phyloP scores from a whole-genome alignment of 1,140 invertebrate species.

The Leucophenga varia region DNA sequence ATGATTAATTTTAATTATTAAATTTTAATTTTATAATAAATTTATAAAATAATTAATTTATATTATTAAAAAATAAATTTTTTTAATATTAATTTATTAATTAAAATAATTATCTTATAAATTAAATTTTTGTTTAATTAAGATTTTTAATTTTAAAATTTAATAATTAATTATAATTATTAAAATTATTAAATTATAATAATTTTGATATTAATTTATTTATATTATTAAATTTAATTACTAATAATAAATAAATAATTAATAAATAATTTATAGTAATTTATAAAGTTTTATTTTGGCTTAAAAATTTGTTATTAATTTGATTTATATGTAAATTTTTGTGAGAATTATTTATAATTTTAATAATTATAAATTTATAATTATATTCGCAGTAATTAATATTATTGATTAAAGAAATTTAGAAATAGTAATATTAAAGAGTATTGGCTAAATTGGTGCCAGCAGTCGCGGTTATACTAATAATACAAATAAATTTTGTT shows the following conservation, averaged over 20 bases:
- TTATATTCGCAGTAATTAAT: conserved; percentile 34
- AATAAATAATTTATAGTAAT: conserved; percentile 7
- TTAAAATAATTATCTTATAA: conserved; percentile 8
- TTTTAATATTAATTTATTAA: conserved; percentile 1
- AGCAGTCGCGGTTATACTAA: conserved; percentile 39
- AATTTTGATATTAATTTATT: background rate
- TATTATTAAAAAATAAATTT: conserved; percentile 1
- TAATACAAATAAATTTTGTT: conserved; percentile 34
- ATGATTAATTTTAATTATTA: background rate
- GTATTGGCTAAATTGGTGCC: conserved; percentile 42
- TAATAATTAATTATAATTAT: conserved; percentile 17
- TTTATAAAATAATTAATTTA: background rate
- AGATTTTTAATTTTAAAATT: conserved; percentile 10
- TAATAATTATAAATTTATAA: conserved; percentile 19
- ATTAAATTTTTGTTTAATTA: background rate
- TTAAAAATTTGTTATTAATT: conserved; percentile 29
- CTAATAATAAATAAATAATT: conserved; percentile 13
- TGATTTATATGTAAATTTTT: conserved; percentile 48
- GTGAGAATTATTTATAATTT: conserved; percentile 24
- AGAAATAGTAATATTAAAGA: conserved; percentile 49
- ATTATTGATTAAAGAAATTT: conserved; percentile 56
- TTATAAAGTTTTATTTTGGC: conserved; percentile 40
- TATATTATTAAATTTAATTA: conserved; percentile 10
- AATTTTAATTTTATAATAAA: background rate
- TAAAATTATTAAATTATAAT: conserved; percentile 1